Base-by-base conservation (phyloP, 2,888 invertebrate species). In the Alviniconcha strummeri region DNA sequence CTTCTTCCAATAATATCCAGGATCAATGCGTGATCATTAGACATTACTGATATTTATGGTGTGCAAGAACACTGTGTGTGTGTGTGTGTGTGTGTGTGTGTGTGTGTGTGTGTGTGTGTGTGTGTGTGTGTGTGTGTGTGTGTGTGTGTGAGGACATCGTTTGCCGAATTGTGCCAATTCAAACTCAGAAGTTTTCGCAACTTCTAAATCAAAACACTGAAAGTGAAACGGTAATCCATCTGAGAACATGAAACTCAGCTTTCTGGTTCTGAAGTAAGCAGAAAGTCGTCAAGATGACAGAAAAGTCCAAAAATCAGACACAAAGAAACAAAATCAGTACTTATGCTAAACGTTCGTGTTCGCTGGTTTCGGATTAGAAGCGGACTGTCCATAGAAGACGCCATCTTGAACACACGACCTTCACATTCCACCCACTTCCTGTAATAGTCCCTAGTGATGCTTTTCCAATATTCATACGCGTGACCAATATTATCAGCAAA, bases 341-440 rank as follows among this genome's bases (percentile, higher is more conserved):
- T 81, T 75, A 81, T 81, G 74, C 81, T 81, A 7, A 74, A 36
- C 56, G 60, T 64, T 57, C 81, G 56, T 52, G 75, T 75, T n/a
- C 81, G 8, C 74, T 81, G 57, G 75, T 64, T 75, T 64, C 74
- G 81, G 57, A 81, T 81, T 75, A 75, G 75, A 52, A 75, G 75
- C 6, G 74, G 52, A 75, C 60, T 75, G 54, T 81, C 81, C 60
- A 64, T 56, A 55, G 81, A n/a, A 74, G 60, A 60, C 74, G 75
- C 81, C 81, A 81, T 81, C 64, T 81, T 81, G 52, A 19, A 52
- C 56, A 5, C 52, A 7, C 77, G 69, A 77, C 82, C 77, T 77
- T 82, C 76, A 82, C 82, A 36, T 82, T 82, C 9, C 36, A 69
- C 55, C 76, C 69, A 69, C 69, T 82, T 82, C 82, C 82, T 76